Base-by-base conservation (phyloP, 2,797 vertebrate genomes). In the Mus spretus region DNA sequence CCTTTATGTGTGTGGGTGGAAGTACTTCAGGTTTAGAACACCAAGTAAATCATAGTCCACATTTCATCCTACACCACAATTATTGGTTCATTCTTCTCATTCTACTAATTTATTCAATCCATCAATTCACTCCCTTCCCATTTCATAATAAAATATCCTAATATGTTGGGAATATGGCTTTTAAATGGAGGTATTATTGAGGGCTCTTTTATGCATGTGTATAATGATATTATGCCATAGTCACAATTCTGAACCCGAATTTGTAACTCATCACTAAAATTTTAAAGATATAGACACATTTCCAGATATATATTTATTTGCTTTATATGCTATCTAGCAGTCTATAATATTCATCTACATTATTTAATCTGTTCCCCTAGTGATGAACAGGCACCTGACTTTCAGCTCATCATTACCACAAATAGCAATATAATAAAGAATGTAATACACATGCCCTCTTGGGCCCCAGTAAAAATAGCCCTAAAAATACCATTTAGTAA, bases 81-180 rank as follows among this genome's bases (percentile, higher is more conserved):
- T 86, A 83, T 31, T 95, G 47, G 22, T 26, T 15, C 26, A 75
- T 59, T 87, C 17, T 31, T 55, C 72, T 67, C 75, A 87, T 93
- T 82, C 34, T 67, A 67, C 57, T 78, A 89, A 78, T 72, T 93
- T 81, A 81, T 78, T 94, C 77, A 91, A 91, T 81, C 31, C 61
- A 92, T 59, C 11, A 77, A 77, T 59, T 94, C 9, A 19, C 17
- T 59, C 79, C 57, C 2, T 13, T 94, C 53, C 70, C 65, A 7
- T 88, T 2, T 87, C 24, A 37, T 1, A 90, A 44, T 24, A 57
- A 94, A 67, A 90, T 87, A 94, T 53, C 61, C 40, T 67, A 55
- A 82, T 47, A 37, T 89, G 34, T 74, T 91, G 91, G 44, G 7
- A 80, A 57, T 78, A 19, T 50, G 59, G 12, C 7, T 1, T 77